These are phyloP conservation scores for Drosophila willistoni DNA, from an alignment of 1,140 invertebrate species.

Conservation along the genomic window DNA sequence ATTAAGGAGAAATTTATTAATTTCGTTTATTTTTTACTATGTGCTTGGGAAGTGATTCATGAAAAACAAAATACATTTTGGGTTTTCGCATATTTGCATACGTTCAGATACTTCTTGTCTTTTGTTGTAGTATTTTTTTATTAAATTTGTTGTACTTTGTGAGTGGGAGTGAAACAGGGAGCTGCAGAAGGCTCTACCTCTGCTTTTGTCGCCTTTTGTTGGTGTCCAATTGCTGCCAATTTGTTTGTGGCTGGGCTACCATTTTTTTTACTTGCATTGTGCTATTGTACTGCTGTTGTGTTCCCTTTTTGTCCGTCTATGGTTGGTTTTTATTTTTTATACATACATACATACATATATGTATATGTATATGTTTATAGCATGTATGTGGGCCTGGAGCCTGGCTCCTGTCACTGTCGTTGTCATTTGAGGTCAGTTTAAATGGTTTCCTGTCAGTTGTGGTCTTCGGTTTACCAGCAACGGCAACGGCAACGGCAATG, in stretches of 20 bases:
- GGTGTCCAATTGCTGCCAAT: constrained; percentile 75
- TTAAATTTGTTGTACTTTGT: constrained; percentile 29
- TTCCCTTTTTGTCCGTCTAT: constrained; percentile 45
- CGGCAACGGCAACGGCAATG: constrained; percentile 47
- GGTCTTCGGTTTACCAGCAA: constrained; percentile 71
- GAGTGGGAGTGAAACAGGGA: not conserved
- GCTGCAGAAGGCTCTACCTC: not conserved
- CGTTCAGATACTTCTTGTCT: not conserved
- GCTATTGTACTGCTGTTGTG: constrained; percentile 19
- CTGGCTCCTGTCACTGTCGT: constrained; percentile 62
- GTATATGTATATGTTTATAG: constrained; percentile 33
- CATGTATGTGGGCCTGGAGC: constrained; percentile 20
- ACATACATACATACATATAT: constrained; percentile 47
- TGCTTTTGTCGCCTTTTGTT: constrained; percentile 78
- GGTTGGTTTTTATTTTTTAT: constrained; percentile 50
- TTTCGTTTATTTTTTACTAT: too few relatives aligned
- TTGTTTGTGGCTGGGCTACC: constrained; percentile 72
- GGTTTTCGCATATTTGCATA: not conserved
- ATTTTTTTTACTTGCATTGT: constrained; percentile 26
- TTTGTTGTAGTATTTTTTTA: constrained; percentile 36
- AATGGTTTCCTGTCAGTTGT: constrained; percentile 79
- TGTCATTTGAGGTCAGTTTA: constrained; percentile 80
- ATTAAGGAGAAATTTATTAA: too few relatives aligned
- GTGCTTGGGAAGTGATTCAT: too few relatives aligned
- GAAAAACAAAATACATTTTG: not conserved